These are phyloP conservation scores for Cotesia vestalis DNA, from an alignment of 1,140 invertebrate species.

Conservation along the genomic window DNA sequence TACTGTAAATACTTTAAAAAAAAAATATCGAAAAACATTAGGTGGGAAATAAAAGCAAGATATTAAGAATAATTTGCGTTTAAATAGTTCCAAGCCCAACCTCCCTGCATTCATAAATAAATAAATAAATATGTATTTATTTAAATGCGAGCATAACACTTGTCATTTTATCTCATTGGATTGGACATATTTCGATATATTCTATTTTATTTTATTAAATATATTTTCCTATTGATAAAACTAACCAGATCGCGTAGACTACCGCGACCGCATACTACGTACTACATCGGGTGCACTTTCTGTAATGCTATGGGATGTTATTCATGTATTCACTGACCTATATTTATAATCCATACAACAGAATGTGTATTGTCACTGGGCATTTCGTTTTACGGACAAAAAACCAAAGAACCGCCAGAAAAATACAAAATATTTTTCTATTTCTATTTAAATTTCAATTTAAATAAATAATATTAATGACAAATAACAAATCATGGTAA, in stretches of 20 bases:
- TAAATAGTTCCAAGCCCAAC: too few relatives aligned
- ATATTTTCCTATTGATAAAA: slow-evolving; percentile 16
- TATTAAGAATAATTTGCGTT: too few relatives aligned
- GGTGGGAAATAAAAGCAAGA: too few relatives aligned
- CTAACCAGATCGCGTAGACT: background rate
- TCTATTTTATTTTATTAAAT: background rate
- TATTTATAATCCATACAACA: slow-evolving; percentile 34
- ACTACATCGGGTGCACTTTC: slow-evolving; percentile 25
- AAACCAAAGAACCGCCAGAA: background rate
- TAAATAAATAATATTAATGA: too few relatives aligned
- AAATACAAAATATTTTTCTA: background rate
- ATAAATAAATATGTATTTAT: background rate
- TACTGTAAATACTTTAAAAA: too few relatives aligned
- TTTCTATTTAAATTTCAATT: too few relatives aligned
- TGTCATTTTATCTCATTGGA: slow-evolving; percentile 9
- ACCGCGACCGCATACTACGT: background rate
- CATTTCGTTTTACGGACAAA: slow-evolving; percentile 20
- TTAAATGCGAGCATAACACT: background rate
- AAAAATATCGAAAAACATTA: too few relatives aligned
- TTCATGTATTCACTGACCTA: slow-evolving; percentile 41
- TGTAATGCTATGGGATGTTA: slow-evolving; percentile 32
- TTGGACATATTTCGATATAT: slow-evolving; percentile 18
- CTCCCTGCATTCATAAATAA: too few relatives aligned
- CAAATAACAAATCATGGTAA: too few relatives aligned
- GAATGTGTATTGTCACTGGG: slow-evolving; percentile 27